Conservation (phyloP, 2,888 invertebrate species). For the Charanyca ferruginea region DNA sequence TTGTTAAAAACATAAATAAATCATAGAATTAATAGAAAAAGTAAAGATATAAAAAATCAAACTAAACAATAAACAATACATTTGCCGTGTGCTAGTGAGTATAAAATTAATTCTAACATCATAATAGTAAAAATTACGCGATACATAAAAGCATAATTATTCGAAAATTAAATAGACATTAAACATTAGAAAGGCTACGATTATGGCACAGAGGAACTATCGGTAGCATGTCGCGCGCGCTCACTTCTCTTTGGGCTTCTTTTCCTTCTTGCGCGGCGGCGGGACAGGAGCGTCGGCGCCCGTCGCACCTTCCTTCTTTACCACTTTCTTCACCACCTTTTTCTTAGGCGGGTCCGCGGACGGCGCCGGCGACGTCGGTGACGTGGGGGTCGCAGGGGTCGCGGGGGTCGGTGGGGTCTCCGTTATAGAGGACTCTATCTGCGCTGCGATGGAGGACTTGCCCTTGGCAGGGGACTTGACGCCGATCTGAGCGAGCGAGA, state of each 20-base stretch:
- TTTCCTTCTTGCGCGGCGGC: constrained; percentile 90
- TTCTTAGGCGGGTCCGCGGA: constrained; percentile 79
- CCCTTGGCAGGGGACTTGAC: constrained; percentile 78
- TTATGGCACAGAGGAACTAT: constrained; percentile 89
- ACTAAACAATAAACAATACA: constrained; percentile 80
- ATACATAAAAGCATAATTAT: constrained; percentile 85
- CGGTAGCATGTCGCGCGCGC: constrained; percentile 76
- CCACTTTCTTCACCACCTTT: constrained; percentile 87
- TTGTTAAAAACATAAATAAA: constrained; percentile 75
- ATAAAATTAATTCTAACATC: constrained; percentile 80
- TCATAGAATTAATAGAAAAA: constrained; percentile 68
- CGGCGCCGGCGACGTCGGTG: constrained; percentile 59
- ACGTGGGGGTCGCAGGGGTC: constrained; percentile 25
- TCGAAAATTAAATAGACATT: constrained; percentile 82
- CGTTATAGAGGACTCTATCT: constrained; percentile 84
- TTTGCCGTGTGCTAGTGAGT: constrained; percentile 78
- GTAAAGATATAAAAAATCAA: constrained; percentile 74
- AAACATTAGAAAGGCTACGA: constrained; percentile 81
- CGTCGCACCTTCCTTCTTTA: constrained; percentile 86
- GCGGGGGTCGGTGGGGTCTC: constrained; percentile 64
- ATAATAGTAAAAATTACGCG: constrained; percentile 78
- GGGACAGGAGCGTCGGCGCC: constrained; percentile 87
- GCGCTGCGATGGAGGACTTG: constrained; percentile 82
- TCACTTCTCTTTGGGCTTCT: constrained; percentile 90
- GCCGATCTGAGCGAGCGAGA: constrained; percentile 89